Conservation (phyloP, 1,140 invertebrate genomes). For the Lepidotrigona ventralis region DNA sequence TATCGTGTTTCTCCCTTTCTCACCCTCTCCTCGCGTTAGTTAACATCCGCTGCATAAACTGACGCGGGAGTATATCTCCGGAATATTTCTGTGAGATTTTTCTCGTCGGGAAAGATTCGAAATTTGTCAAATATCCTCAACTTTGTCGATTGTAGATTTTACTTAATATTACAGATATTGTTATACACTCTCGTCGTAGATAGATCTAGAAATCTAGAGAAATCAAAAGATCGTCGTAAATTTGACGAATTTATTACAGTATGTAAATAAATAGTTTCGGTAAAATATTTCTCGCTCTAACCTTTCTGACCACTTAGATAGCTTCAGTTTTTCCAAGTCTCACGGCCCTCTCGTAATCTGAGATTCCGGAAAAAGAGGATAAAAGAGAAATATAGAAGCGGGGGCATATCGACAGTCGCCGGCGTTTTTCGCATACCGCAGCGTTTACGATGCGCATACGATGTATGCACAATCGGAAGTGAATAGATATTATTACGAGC, state of each 20-base stretch:
- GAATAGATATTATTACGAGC: slow-evolving; percentile 62
- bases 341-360: neutral
- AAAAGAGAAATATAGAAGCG: slow-evolving; percentile 61
- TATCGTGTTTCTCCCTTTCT: slow-evolving; percentile 42
- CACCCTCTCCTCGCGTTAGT: slow-evolving; percentile 37
- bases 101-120: neutral
- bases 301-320: too few relatives aligned
- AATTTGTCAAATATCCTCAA: too few relatives aligned
- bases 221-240: too few relatives aligned
- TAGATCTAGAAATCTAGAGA: too few relatives aligned
- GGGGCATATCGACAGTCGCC: slow-evolving; percentile 5
- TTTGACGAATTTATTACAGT: too few relatives aligned
- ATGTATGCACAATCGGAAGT: slow-evolving; percentile 52
- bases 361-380: slow-evolving; percentile 67
- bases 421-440: neutral
- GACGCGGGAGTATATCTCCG: neutral
- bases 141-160: too few relatives aligned
- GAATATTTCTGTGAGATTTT: too few relatives aligned
- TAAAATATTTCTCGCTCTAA: too few relatives aligned
- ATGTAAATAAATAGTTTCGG: too few relatives aligned
- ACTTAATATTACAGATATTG: too few relatives aligned
- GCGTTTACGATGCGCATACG: slow-evolving; percentile 35
- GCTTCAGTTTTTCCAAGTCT: neutral
- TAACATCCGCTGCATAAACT: neutral
- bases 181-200: too few relatives aligned